Conservation (phyloP, 35 echinoderm and acorn worm species). For the Ophiothrix spiculata region DNA sequence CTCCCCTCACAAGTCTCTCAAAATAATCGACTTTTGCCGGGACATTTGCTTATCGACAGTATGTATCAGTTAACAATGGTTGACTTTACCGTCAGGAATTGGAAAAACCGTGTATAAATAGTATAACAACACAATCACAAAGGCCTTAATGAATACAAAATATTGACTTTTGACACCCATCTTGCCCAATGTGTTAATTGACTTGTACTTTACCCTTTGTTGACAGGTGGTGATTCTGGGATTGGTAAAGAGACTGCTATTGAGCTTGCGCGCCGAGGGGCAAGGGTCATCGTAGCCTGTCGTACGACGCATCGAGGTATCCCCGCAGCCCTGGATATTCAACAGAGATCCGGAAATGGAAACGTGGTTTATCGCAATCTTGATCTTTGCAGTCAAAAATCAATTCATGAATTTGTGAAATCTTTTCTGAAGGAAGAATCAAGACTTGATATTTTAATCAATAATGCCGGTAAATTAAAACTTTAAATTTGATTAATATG, state of each 20-base stretch:
- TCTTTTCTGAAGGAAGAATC: slow-evolving; percentile 33
- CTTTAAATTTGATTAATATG: too few relatives aligned
- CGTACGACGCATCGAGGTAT: slow-evolving; percentile 32
- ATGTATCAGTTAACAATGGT: not conserved
- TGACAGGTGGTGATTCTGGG: slow-evolving; percentile 42
- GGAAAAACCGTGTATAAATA: not conserved
- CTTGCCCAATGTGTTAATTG: too few relatives aligned
- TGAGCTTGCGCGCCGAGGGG: slow-evolving; percentile 51
- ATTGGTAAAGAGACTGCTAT: slow-evolving; percentile 60
- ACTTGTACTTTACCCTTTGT: not conserved
- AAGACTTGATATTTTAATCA: slow-evolving; percentile 48
- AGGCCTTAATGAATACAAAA: not conserved
- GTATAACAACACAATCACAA: not conserved
- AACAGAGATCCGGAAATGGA: slow-evolving; percentile 15
- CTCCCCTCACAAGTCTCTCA: too few relatives aligned
- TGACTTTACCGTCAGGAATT: not conserved
- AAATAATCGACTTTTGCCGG: too few relatives aligned
- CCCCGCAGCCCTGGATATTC: slow-evolving; percentile 28
- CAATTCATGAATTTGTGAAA: slow-evolving; percentile 40
- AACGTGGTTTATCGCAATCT: slow-evolving; percentile 40
- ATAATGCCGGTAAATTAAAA: slow-evolving; percentile 60
- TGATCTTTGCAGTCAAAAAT: slow-evolving; percentile 35
- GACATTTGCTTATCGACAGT: too few relatives aligned
- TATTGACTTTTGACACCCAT: not conserved
- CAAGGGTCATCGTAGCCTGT: slow-evolving; percentile 59